phyloP scores from a whole-genome alignment of 1,140 invertebrate genomes.

The Trachymyrmex septentrionalis region DNA sequence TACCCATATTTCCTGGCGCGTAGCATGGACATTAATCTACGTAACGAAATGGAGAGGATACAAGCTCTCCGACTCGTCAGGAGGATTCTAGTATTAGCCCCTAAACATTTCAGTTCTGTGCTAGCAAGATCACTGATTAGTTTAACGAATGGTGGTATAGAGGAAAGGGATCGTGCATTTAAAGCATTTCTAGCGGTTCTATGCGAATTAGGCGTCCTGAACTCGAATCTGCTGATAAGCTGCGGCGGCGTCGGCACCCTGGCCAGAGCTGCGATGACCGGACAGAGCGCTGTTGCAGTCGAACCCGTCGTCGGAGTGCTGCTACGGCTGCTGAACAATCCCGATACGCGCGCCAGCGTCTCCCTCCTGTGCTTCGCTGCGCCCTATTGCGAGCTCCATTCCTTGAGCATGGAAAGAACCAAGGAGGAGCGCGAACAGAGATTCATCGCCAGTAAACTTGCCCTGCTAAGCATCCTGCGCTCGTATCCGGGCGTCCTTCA shows the following conservation, averaged over 20 bases:
- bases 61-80: slow-evolving; percentile 95
- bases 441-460: slow-evolving; percentile 94
- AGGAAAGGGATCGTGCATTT: slow-evolving; percentile 93
- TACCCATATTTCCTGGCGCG: slow-evolving; percentile 93
- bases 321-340: slow-evolving; percentile 95
- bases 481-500: slow-evolving; percentile 96
- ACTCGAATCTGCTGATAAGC: slow-evolving; percentile 92
- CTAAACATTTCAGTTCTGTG: slow-evolving; percentile 89
- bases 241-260: slow-evolving; percentile 95
- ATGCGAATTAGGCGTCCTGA: slow-evolving; percentile 95
- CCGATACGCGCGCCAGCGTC: slow-evolving; percentile 92
- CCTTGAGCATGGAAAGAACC: slow-evolving; percentile 88
- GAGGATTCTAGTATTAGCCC: slow-evolving; percentile 90
- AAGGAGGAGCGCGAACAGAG: slow-evolving; percentile 93
- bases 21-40: slow-evolving; percentile 93
- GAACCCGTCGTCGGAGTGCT: slow-evolving; percentile 95
- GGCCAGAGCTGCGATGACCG: slow-evolving; percentile 93
- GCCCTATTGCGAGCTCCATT: slow-evolving; percentile 97
- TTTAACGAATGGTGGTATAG: slow-evolving; percentile 92
- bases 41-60: slow-evolving; percentile 95
- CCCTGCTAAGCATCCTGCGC: slow-evolving; percentile 93
- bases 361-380: slow-evolving; percentile 95
- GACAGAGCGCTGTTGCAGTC: slow-evolving; percentile 91
- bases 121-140: slow-evolving; percentile 92
- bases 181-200: slow-evolving; percentile 94